Evolutionary conservation across 37 sponge, comb jelly and placozoan species (phyloP).

Genomic region (Petrosia ficiformis): DNA sequence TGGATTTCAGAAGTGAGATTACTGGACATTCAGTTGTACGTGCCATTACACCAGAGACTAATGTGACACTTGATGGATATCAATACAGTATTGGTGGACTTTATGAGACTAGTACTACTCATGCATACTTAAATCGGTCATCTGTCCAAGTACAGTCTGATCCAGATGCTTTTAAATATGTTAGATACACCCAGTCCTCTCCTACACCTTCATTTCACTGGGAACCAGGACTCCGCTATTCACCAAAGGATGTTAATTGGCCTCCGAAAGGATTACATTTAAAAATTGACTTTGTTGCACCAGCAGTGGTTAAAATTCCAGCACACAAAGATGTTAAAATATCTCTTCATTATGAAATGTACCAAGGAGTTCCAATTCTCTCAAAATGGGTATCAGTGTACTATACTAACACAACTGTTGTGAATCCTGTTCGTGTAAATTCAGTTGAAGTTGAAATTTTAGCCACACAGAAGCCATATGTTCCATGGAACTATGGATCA

Average conservation of each 20-base stretch:
- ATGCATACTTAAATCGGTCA: slow-evolving; percentile 44
- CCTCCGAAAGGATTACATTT: slow-evolving; percentile 52
- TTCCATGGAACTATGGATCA: neutral
- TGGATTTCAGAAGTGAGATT: slow-evolving; percentile 25
- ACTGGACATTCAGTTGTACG: slow-evolving; percentile 15
- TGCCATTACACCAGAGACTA: slow-evolving; percentile 19
- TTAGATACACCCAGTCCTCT: slow-evolving; percentile 1
- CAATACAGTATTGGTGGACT: slow-evolving; percentile 46
- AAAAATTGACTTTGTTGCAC: slow-evolving; percentile 24
- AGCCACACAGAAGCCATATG: slow-evolving; percentile 54
- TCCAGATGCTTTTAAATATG: slow-evolving; percentile 20
- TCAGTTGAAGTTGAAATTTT: slow-evolving; percentile 19
- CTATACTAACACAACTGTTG: neutral
- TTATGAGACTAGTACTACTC: neutral
- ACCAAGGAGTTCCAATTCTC: slow-evolving; percentile 49
- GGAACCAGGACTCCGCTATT: slow-evolving; percentile 47
- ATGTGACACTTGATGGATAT: slow-evolving; percentile 36
- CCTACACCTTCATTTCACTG: slow-evolving; percentile 56
- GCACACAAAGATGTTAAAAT: slow-evolving; percentile 17
- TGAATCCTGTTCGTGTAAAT: slow-evolving; percentile 12
- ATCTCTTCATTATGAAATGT: slow-evolving; percentile 56
- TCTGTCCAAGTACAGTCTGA: slow-evolving; percentile 4
- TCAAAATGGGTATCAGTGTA: slow-evolving; percentile 55
- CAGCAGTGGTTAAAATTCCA: slow-evolving; percentile 14
- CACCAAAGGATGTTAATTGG: slow-evolving; percentile 37